phyloP scores from a whole-genome alignment of 1,140 invertebrate species.

The Panagrolaimus sp. region DNA sequence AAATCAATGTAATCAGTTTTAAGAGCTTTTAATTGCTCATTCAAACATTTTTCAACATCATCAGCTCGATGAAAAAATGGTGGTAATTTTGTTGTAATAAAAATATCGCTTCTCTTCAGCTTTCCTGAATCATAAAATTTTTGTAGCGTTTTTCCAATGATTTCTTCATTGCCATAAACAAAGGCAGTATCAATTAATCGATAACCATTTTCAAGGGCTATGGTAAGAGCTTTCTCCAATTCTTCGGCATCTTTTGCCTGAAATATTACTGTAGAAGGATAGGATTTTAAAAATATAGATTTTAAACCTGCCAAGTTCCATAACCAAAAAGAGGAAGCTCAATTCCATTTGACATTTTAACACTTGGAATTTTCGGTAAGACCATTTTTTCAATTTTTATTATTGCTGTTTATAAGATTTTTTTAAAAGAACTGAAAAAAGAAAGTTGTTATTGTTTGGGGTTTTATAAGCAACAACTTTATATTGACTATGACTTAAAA shows the following conservation, averaged over 20 bases:
- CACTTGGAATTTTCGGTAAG: slow-evolving; percentile 12
- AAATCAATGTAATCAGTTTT: slow-evolving; percentile 35
- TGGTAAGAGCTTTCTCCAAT: slow-evolving; percentile 19
- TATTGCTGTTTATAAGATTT: no score
- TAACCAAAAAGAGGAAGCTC: slow-evolving; percentile 39
- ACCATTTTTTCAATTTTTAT: neutral
- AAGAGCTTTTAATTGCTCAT: slow-evolving; percentile 24
- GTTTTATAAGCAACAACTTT: no score
- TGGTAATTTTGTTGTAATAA: slow-evolving; percentile 69
- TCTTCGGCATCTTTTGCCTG: slow-evolving; percentile 15
- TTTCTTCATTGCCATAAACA: slow-evolving; percentile 71
- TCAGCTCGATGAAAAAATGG: slow-evolving; percentile 60
- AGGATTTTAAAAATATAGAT: no score
- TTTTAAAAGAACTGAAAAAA: no score
- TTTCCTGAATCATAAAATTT: slow-evolving; percentile 54
- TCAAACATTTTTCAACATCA: slow-evolving; percentile 8
- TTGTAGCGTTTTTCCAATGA: slow-evolving; percentile 68
- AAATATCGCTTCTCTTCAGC: slow-evolving; percentile 70
- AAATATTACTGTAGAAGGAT: no score
- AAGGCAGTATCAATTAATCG: slow-evolving; percentile 68
- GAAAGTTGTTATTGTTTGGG: no score
- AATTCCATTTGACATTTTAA: slow-evolving; percentile 37
- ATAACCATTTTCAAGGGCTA: slow-evolving; percentile 30
- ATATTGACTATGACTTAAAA: no score
- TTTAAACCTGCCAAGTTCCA: slow-evolving; percentile 42